Evolutionary conservation across 2,797 vertebrate genomes (phyloP).

Genomic region (Anguilla marmorata): DNA sequence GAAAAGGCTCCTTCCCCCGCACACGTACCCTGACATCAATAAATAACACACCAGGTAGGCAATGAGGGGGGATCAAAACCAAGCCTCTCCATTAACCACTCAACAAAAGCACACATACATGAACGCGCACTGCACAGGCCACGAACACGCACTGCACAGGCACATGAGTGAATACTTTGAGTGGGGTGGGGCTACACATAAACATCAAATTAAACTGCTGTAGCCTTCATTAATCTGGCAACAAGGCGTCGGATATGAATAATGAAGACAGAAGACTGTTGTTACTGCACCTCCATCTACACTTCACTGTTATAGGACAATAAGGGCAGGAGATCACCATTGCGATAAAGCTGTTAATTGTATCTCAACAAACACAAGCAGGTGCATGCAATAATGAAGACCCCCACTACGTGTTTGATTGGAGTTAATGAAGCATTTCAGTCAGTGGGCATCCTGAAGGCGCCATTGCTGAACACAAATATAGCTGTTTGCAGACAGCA

Average conservation of each 20-base stretch:
- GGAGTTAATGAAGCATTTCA: not conserved
- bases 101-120: not conserved
- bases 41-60: slow-evolving; percentile 8
- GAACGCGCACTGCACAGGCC: not conserved
- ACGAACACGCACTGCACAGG: not conserved
- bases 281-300: not conserved
- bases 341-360: not conserved
- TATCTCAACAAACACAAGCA: not conserved
- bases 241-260: not conserved
- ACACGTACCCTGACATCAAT: not conserved
- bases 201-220: not conserved
- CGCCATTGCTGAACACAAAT: not conserved
- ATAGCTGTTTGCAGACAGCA: not conserved
- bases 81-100: not conserved
- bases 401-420: not conserved
- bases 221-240: not conserved
- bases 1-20: not conserved
- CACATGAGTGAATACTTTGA: not conserved
- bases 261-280: not conserved
- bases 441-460: not conserved
- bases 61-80: not conserved
- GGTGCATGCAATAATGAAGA: not conserved
- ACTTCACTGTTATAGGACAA: not conserved
- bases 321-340: not conserved
- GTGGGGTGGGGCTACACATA: not conserved